phyloP scores from a whole-genome alignment of 2,113 vertebrate species.

The Tachysurus vachellii region DNA sequence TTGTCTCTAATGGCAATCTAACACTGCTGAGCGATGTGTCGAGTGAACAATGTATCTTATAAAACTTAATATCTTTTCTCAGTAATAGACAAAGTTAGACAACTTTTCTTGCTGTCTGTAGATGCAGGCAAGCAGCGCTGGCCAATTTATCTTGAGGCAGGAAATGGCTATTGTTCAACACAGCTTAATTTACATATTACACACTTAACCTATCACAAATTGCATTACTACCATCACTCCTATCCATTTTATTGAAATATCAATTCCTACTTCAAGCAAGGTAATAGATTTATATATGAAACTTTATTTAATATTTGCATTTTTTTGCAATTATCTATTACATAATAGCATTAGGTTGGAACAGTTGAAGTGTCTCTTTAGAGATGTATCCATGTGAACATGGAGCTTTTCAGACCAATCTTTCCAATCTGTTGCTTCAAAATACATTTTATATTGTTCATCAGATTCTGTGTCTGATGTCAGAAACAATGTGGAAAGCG shows the following conservation, averaged over 20 bases:
- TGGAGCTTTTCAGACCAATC: neutral
- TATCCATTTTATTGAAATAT: neutral
- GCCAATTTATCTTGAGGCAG: neutral
- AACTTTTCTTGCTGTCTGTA: neutral
- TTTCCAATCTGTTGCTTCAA: constrained; percentile 12
- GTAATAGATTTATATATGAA: neutral
- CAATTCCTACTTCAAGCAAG: neutral
- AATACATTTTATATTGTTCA: neutral
- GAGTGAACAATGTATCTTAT: constrained; percentile 6
- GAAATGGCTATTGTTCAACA: neutral
- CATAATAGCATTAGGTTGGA: neutral
- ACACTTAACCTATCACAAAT: constrained; percentile 1
- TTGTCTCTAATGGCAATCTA: constrained; percentile 8
- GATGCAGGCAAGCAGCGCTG: neutral
- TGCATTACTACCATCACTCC: neutral
- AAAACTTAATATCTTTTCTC: constrained; percentile 7
- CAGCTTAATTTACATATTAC: constrained; percentile 10
- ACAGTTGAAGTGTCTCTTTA: neutral
- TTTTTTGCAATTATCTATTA: neutral
- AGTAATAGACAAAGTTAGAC: neutral
- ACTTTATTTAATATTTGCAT: neutral
- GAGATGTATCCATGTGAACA: neutral
- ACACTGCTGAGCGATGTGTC: neutral
- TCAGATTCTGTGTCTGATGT: too few relatives aligned
- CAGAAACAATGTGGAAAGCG: neutral